Evolutionary conservation across 2,888 invertebrate genomes (phyloP).

Genomic region (Oligia strigilis): DNA sequence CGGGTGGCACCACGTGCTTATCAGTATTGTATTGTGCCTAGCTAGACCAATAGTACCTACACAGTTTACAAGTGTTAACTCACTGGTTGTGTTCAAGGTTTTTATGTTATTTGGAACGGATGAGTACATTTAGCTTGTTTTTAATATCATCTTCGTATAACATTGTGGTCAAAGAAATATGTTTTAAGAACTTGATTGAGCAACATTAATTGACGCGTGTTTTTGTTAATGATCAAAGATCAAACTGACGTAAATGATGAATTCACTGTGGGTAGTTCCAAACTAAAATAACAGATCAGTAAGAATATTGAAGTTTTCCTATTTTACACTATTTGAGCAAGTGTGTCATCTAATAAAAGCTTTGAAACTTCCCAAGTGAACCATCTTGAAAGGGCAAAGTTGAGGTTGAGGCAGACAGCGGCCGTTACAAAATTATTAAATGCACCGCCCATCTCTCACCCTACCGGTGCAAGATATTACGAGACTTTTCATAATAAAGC

Average conservation of each 20-base stretch:
- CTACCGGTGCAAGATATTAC: slow-evolving; percentile 68
- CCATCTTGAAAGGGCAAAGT: slow-evolving; percentile 56
- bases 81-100: slow-evolving; percentile 66
- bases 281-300: slow-evolving; percentile 1
- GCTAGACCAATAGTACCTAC: slow-evolving; percentile 66
- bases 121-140: slow-evolving; percentile 55
- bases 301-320: neutral
- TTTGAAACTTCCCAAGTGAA: slow-evolving; percentile 39
- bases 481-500: slow-evolving; percentile 61
- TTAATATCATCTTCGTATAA: slow-evolving; percentile 40
- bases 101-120: slow-evolving; percentile 55
- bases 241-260: slow-evolving; percentile 36
- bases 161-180: slow-evolving; percentile 32
- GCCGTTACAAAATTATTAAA: slow-evolving; percentile 69
- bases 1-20: slow-evolving; percentile 82
- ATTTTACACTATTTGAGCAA: slow-evolving; percentile 14
- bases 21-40: slow-evolving; percentile 76
- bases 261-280: slow-evolving; percentile 37
- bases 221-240: slow-evolving; percentile 45
- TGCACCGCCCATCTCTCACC: slow-evolving; percentile 73
- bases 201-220: slow-evolving; percentile 23
- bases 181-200: slow-evolving; percentile 43
- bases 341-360: slow-evolving; percentile 34
- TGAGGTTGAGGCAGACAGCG: slow-evolving; percentile 45
- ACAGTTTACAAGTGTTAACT: slow-evolving; percentile 50